phyloP scores from a whole-genome alignment of 2,888 invertebrate genomes.

The Incurvaria masculella region DNA sequence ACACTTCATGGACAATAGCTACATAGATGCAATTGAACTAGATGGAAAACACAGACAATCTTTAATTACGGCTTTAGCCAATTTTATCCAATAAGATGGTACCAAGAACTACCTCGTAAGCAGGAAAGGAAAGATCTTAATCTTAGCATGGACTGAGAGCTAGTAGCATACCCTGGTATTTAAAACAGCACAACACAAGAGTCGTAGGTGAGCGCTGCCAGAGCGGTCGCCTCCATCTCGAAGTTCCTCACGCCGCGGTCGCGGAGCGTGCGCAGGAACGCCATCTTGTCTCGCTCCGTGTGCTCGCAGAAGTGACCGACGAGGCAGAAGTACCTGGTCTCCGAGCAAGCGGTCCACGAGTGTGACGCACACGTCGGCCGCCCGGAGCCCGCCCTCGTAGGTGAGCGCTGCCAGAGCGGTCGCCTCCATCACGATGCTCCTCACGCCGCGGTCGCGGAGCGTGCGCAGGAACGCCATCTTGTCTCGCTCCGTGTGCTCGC shows the following conservation, averaged over 20 bases:
- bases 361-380: conserved; percentile 70
- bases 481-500: conserved; percentile 61
- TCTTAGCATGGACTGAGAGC: no score
- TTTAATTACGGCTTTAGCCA: no score
- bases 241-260: conserved; percentile 65
- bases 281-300: conserved; percentile 59
- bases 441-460: conserved; percentile 54
- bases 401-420: conserved; percentile 69
- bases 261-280: conserved; percentile 52
- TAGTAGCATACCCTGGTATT: no score
- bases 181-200: no score
- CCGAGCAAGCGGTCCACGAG: conserved; percentile 66
- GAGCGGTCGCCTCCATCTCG: conserved; percentile 77
- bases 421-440: conserved; percentile 80
- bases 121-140: no score
- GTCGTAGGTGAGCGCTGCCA: conserved; percentile 64
- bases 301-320: conserved; percentile 76
- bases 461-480: conserved; percentile 60
- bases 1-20: background rate
- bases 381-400: conserved; percentile 59
- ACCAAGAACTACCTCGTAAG: no score
- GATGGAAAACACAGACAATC: no score
- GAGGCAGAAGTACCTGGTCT: conserved; percentile 70
- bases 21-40: conserved; percentile 3
- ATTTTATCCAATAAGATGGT: no score